Evolutionary conservation across 1,140 invertebrate genomes (phyloP).

Genomic region (Odontomachus brunneus): DNA sequence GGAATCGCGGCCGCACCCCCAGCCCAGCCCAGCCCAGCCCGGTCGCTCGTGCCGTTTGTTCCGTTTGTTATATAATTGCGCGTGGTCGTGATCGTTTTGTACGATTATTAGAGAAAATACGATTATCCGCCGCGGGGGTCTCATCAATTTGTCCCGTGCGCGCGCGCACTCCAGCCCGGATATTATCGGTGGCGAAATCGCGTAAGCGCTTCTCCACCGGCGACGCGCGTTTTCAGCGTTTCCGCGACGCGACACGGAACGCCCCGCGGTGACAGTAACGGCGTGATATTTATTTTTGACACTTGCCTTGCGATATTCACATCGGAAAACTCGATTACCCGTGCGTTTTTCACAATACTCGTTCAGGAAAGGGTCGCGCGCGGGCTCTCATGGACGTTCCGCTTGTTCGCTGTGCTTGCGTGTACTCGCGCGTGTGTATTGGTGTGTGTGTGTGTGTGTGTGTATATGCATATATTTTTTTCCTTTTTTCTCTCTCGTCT

Average conservation of each 20-base stretch:
- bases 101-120: slow-evolving; percentile 54
- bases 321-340: slow-evolving; percentile 43
- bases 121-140: slow-evolving; percentile 26
- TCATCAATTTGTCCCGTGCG: slow-evolving; percentile 48
- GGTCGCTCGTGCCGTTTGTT: not conserved
- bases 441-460: not conserved
- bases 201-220: slow-evolving; percentile 28
- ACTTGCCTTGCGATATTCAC: slow-evolving; percentile 54
- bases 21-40: not conserved
- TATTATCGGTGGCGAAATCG: slow-evolving; percentile 25
- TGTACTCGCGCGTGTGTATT: too few relatives aligned
- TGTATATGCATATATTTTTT: too few relatives aligned
- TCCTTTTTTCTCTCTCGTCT: too few relatives aligned
- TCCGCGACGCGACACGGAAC: slow-evolving; percentile 4
- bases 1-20: not conserved
- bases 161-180: slow-evolving; percentile 1
- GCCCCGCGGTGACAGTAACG: slow-evolving; percentile 1
- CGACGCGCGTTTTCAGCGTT: slow-evolving; percentile 11
- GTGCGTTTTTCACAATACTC: slow-evolving; percentile 45
- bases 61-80: slow-evolving; percentile 49
- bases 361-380: slow-evolving; percentile 10
- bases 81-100: slow-evolving; percentile 26
- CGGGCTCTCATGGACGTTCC: not conserved
- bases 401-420: not conserved
- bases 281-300: slow-evolving; percentile 55